Evolutionary conservation across 2,888 invertebrate species (phyloP), one percentile per base, ranked within the genome.

Genomic region (Nomada flava): DNA sequence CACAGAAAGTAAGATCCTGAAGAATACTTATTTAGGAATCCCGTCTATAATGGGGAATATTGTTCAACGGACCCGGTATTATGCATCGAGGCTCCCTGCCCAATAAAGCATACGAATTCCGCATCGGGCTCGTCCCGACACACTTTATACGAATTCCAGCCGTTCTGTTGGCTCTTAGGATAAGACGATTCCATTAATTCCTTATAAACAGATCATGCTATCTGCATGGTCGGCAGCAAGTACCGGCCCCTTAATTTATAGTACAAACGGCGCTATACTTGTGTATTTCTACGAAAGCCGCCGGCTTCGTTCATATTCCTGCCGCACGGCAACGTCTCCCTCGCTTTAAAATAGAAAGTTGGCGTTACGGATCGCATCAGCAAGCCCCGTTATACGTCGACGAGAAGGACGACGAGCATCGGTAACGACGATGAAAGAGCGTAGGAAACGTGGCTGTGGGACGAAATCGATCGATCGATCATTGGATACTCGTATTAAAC

Each of bases 261-360:
- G 83, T 87, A 88, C 83, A 88, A 85, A 86, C 83, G 85, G 82
- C 80, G 85, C 85, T 88, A 88, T 83, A 79, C 73, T 59, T 79
- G 86, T 71, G 70, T 77, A 75, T 11, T 88, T 88, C 88, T 86
- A 86, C 86, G 88, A 88, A 57, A 88, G 73, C 70, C 72, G 71
- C 69, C 55, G 59, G 75, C 79, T 88, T 88, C 88, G 88, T 88
- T 88, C 85, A 86, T 88, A 88, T 88, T 88, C 88, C 60, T 79
- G 55, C 73, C 47, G 82, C 86, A 80, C 78, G 68, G 77, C 85
- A 68, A 79, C 87, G 86, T 88, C 85, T 88, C 85, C 83, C 83
- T 86, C 87, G 86, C 86, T 88, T 88, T 88, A 88, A 88, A 88
- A 88, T 88, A 88, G 88, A 88, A 88, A 88, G 88, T 85, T 83